phyloP scores from a whole-genome alignment of 2,113 vertebrate genomes.

The Jaculus jaculus region DNA sequence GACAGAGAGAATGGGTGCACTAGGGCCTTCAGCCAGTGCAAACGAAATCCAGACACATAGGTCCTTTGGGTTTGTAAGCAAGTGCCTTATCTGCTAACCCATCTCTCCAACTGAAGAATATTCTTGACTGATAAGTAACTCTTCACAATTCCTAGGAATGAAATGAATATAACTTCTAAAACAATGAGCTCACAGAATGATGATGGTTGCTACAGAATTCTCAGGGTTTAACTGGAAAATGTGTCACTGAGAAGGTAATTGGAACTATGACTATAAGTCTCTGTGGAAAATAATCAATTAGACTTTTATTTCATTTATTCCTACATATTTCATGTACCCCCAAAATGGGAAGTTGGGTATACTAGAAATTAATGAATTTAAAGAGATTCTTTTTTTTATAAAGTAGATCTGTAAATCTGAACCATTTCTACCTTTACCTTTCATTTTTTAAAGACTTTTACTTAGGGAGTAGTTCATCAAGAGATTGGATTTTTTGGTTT shows the following conservation, averaged over 20 bases:
- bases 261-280: slow-evolving; percentile 37
- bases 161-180: slow-evolving; percentile 45
- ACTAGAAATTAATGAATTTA: slow-evolving; percentile 42
- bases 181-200: slow-evolving; percentile 4
- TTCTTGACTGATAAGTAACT: neutral
- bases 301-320: slow-evolving; percentile 23
- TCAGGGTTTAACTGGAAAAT: slow-evolving; percentile 57
- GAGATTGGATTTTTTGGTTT: neutral
- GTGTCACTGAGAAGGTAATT: slow-evolving; percentile 34
- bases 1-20: no score
- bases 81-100: no score
- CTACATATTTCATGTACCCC: neutral
- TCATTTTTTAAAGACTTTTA: slow-evolving; percentile 84
- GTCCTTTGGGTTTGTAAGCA: no score
- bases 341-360: slow-evolving; percentile 27
- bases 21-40: no score
- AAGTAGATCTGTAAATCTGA: slow-evolving; percentile 33
- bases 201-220: neutral
- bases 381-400: slow-evolving; percentile 52
- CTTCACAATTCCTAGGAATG: neutral
- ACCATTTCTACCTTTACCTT: neutral
- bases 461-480: slow-evolving; percentile 77
- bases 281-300: slow-evolving; percentile 44
- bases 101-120: neutral
- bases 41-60: no score